A percentile compares a stretch with the other conserved stretches of the same genome.
These are phyloP conservation scores for Notechis scutatus DNA, from an alignment of 2,113 vertebrate species.

Conservation along the genomic window DNA sequence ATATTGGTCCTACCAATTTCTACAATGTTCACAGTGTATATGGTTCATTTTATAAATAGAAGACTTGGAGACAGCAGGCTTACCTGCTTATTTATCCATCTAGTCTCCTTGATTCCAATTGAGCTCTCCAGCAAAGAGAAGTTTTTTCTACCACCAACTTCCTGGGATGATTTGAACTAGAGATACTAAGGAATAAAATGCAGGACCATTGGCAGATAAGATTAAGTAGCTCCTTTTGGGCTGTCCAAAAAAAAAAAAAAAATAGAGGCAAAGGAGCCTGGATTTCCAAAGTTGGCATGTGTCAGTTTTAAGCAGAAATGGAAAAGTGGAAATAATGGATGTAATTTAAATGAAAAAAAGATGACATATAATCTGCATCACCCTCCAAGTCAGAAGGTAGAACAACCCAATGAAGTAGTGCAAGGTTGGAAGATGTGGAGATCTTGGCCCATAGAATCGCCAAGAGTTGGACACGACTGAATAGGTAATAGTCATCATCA, in stretches of 20 bases:
- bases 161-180: not conserved
- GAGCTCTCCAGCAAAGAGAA: not conserved
- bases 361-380: not conserved
- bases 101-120: not conserved
- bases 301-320: not conserved
- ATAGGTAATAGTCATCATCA: too few relatives aligned
- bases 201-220: not conserved
- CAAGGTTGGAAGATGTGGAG: too few relatives aligned
- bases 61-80: not conserved
- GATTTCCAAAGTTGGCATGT: not conserved
- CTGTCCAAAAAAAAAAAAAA: too few relatives aligned
- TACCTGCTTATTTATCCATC: too few relatives aligned
- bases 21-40: not conserved
- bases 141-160: not conserved
- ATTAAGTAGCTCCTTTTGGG: not conserved
- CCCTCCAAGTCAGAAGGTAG: too few relatives aligned
- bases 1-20: not conserved
- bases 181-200: not conserved
- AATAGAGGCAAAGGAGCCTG: not conserved
- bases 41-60: not conserved
- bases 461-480: too few relatives aligned
- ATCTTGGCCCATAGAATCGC: too few relatives aligned
- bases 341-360: not conserved
- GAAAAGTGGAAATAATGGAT: not conserved
- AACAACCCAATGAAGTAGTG: too few relatives aligned